These are phyloP conservation scores for Idris sp. DNA, from an alignment of 1,140 invertebrate species.

Conservation along the genomic window DNA sequence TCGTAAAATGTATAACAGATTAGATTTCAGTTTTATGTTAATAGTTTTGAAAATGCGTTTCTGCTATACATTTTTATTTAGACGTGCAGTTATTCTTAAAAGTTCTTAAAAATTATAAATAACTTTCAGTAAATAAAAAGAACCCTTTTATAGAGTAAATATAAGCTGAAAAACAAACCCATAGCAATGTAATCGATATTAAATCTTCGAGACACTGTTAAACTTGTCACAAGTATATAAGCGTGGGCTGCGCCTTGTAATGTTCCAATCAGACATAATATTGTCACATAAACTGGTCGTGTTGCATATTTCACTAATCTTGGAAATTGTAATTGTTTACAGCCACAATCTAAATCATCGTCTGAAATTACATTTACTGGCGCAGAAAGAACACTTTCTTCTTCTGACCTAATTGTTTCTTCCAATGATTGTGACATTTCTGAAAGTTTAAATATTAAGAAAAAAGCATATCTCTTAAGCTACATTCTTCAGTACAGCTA, in stretches of 20 bases:
- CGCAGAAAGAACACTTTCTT: constrained; percentile 73
- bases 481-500: too few relatives aligned
- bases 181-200: constrained; percentile 76
- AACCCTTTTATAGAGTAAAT: too few relatives aligned
- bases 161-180: constrained; percentile 77
- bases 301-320: constrained; percentile 81
- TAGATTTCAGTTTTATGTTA: constrained; percentile 22
- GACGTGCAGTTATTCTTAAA: too few relatives aligned
- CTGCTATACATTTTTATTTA: too few relatives aligned
- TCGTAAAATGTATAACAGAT: constrained; percentile 14
- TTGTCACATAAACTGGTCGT: constrained; percentile 77
- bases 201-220: constrained; percentile 78
- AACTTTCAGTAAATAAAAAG: too few relatives aligned
- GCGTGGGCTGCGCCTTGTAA: constrained; percentile 79
- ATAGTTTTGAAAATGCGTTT: too few relatives aligned
- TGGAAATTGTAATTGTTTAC: constrained; percentile 78
- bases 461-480: too few relatives aligned
- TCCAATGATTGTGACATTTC: constrained; percentile 68
- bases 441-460: constrained; percentile 20
- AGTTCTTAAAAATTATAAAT: too few relatives aligned
- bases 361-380: constrained; percentile 73
- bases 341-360: constrained; percentile 82
- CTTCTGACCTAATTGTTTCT: constrained; percentile 72
- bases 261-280: constrained; percentile 78
- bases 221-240: constrained; percentile 80